These are phyloP conservation scores for Catostylus mosaicus DNA, from an alignment of 30 jellyfish, hydroid and myxozoan species.

Conservation along the genomic window DNA sequence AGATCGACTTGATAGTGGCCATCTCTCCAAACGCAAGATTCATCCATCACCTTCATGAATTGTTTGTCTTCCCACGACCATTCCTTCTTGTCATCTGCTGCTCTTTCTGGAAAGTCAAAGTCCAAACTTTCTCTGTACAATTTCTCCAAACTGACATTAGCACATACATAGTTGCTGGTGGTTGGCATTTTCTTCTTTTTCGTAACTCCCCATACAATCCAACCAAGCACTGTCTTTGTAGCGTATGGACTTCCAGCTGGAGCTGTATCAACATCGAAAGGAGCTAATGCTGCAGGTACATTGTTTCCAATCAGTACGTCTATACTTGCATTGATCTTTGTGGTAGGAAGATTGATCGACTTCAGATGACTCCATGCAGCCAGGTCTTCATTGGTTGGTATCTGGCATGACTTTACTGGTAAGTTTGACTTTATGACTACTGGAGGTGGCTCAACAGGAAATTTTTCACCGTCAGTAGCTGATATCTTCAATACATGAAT, in stretches of 20 bases:
- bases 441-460: conserved; percentile 40
- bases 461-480: conserved; percentile 40
- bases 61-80: conserved; percentile 52
- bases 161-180: conserved; percentile 32
- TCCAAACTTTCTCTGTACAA: conserved; percentile 43
- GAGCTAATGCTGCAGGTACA: conserved; percentile 57
- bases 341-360: conserved; percentile 10
- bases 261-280: conserved; percentile 28
- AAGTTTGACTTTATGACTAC: conserved; percentile 24
- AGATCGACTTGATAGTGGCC: conserved; percentile 31
- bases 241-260: conserved; percentile 35
- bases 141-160: conserved; percentile 41
- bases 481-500: conserved; percentile 29
- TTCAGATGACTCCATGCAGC: conserved; percentile 34
- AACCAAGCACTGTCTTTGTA: conserved; percentile 49
- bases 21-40: conserved; percentile 18
- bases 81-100: conserved; percentile 51
- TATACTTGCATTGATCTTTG: conserved; percentile 5
- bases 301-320: conserved; percentile 41
- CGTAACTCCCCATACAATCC: conserved; percentile 51
- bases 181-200: conserved; percentile 30
- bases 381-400: conserved; percentile 33
- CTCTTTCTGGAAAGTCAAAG: conserved; percentile 46
- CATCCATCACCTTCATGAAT: conserved; percentile 33
- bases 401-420: conserved; percentile 46